phyloP scores from a whole-genome alignment of 2,113 vertebrate species.

The Ctenodactylus gundi region DNA sequence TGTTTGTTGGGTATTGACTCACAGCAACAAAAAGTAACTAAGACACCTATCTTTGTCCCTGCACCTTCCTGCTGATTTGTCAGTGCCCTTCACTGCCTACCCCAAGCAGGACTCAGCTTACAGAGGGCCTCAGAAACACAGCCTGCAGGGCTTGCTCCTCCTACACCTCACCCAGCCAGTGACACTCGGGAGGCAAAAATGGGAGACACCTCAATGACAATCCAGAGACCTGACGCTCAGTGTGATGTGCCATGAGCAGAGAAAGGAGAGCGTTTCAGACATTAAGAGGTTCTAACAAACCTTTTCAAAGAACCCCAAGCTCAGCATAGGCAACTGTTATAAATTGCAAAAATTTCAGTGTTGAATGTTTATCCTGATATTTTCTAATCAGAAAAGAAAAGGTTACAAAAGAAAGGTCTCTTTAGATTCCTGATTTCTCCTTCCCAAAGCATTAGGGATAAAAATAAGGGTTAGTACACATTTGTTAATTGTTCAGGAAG shows the following conservation, averaged over 20 bases:
- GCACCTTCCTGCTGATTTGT: background rate
- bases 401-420: background rate
- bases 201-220: background rate
- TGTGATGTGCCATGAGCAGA: background rate
- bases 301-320: background rate
- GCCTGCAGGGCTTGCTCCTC: background rate
- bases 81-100: background rate
- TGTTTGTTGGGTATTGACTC: too few relatives aligned
- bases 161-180: fast-evolving
- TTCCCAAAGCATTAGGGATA: background rate
- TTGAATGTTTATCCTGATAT: background rate
- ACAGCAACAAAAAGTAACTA: too few relatives aligned
- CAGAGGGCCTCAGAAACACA: background rate
- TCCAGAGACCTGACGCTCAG: background rate
- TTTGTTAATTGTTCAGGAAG: background rate
- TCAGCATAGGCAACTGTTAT: background rate
- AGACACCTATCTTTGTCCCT: background rate
- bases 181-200: background rate
- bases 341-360: background rate
- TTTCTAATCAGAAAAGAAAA: background rate
- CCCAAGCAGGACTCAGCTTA: background rate
- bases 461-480: background rate
- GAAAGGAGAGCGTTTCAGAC: background rate
- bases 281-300: background rate
- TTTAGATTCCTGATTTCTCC: background rate